Percentiles rank a stretch among this genome's conserved stretches.
Evolutionary conservation across 2,888 invertebrate genomes (phyloP).

Genomic region (Diadromus collaris): DNA sequence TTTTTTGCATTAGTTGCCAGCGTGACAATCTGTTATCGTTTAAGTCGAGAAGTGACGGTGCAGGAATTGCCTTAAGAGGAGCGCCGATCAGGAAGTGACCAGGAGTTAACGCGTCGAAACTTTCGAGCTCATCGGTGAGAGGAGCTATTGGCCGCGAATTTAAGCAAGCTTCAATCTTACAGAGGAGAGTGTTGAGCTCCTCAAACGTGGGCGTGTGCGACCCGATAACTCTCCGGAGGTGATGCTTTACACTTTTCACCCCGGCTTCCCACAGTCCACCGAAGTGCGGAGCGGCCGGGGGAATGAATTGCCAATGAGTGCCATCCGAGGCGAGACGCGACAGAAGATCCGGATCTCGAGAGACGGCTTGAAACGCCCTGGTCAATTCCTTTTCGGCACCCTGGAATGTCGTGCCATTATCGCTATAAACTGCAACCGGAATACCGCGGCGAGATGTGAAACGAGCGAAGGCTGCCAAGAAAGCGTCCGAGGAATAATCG

Average conservation of each 20-base stretch:
- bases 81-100: too few relatives aligned
- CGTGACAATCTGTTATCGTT: too few relatives aligned
- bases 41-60: too few relatives aligned
- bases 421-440: conserved; percentile 60
- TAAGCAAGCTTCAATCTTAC: conserved; percentile 53
- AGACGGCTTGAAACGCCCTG: not conserved
- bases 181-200: conserved; percentile 46
- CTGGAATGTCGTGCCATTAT: conserved; percentile 66
- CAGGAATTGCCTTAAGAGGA: too few relatives aligned
- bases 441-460: conserved; percentile 61
- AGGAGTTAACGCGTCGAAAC: not conserved
- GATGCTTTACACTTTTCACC: too few relatives aligned
- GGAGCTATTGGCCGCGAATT: conserved; percentile 58
- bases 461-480: conserved; percentile 60
- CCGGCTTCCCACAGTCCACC: too few relatives aligned
- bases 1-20: too few relatives aligned
- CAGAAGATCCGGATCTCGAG: conserved; percentile 21
- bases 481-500: conserved; percentile 59
- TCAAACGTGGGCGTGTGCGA: too few relatives aligned
- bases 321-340: conserved; percentile 18
- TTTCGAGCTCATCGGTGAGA: not conserved
- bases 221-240: too few relatives aligned
- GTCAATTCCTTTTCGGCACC: too few relatives aligned
- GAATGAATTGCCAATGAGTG: conserved; percentile 10
- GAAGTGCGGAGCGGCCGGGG: too few relatives aligned